Conservation (phyloP, 1,140 invertebrate species). For the Heliconius melpomene region DNA sequence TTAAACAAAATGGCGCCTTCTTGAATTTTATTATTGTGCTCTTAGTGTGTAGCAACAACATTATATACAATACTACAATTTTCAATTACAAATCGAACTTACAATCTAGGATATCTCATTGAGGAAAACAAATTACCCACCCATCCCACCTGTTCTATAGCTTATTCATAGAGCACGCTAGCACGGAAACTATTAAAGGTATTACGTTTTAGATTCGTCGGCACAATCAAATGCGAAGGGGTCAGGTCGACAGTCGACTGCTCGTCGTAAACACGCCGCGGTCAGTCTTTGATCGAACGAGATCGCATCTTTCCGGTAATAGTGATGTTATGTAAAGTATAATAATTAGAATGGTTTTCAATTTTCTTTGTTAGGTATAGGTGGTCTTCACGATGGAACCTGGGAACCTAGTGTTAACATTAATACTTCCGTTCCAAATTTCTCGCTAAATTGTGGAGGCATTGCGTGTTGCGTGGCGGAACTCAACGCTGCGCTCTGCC, state of each 20-base stretch:
- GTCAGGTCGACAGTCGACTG: slow-evolving; percentile 11
- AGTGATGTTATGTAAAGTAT: not conserved
- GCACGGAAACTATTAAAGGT: slow-evolving; percentile 2
- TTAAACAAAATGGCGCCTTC: too few species aligned
- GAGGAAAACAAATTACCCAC: not conserved
- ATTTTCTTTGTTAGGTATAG: too few species aligned
- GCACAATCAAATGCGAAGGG: slow-evolving; percentile 26
- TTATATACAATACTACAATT: too few species aligned
- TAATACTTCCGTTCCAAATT: too few species aligned
- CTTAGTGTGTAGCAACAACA: too few species aligned
- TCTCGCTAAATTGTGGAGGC: too few species aligned
- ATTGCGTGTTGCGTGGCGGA: too few species aligned
- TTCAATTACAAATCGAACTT: not conserved
- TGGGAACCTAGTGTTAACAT: too few species aligned
- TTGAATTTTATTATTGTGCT: too few species aligned
- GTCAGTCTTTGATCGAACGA: slow-evolving; percentile 23
- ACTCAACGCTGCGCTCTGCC: too few species aligned
- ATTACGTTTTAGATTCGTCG: slow-evolving; percentile 2
- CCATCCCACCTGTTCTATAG: not conserved
- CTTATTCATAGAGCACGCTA: slow-evolving; percentile 3
- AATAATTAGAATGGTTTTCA: too few species aligned
- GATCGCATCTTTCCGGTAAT: slow-evolving; percentile 25
- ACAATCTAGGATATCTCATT: not conserved
- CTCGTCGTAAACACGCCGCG: slow-evolving; percentile 5
- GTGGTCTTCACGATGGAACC: too few species aligned